These are phyloP conservation scores for Caenorhabditis sp. DNA, from an alignment of 2,888 invertebrate genomes.

Conservation along the genomic window DNA sequence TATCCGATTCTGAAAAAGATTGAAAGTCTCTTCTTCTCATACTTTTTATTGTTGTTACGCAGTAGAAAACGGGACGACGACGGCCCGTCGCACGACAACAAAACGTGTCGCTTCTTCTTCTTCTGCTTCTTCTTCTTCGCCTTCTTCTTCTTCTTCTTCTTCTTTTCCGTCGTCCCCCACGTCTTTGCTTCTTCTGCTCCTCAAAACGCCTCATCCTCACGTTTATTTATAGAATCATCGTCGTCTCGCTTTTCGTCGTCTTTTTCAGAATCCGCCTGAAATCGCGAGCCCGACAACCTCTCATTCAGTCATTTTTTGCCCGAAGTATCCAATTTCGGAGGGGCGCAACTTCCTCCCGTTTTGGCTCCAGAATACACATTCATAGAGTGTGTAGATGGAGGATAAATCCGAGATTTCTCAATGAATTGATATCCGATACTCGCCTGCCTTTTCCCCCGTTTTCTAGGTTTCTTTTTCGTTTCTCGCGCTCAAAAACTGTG, in stretches of 20 bases:
- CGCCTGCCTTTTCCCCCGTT: constrained; percentile 5
- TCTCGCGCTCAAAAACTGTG: too few species aligned
- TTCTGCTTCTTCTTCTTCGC: constrained; percentile 23
- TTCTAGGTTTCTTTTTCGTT: constrained; percentile 31
- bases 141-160: neutral
- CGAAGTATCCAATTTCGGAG: constrained; percentile 30
- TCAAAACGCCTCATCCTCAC: constrained; percentile 49
- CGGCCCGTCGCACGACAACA: constrained; percentile 23
- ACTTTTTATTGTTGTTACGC: constrained; percentile 50
- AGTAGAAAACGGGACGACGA: constrained; percentile 16
- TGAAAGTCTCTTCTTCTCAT: constrained; percentile 31
- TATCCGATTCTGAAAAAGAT: neutral
- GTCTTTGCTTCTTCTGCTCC: constrained; percentile 37
- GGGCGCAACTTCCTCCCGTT: constrained; percentile 41
- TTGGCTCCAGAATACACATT: constrained; percentile 41
- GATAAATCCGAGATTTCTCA: constrained; percentile 36
- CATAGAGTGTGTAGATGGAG: constrained; percentile 25
- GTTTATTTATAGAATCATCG: constrained; percentile 48
- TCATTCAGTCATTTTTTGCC: constrained; percentile 25
- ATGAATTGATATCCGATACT: constrained; percentile 55
- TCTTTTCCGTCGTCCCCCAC: constrained; percentile 17
- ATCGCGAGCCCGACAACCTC: constrained; percentile 16
- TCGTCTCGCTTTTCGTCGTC: constrained; percentile 8
- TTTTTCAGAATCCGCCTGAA: constrained; percentile 40
- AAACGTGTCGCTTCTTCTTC: constrained; percentile 50